Evolutionary conservation across 2,888 invertebrate genomes (phyloP).

Genomic region (Spisula subtruncata): DNA sequence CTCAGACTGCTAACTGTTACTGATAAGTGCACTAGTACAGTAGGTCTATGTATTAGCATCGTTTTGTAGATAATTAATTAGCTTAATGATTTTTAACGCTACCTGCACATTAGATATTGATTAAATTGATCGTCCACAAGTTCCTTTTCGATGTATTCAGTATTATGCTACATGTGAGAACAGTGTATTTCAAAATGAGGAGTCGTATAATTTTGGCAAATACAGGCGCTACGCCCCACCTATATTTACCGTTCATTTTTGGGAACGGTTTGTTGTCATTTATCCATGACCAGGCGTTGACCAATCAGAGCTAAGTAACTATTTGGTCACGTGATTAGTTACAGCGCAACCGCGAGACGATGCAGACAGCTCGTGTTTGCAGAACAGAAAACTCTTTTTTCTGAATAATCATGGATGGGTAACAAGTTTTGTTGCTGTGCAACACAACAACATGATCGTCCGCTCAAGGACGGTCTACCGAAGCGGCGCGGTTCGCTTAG

Average conservation of each 20-base stretch:
- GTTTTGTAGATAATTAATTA: too few relatives aligned
- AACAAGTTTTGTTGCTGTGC: background rate
- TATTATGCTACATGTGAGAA: too few relatives aligned
- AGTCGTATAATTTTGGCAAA: too few relatives aligned
- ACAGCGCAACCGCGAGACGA: background rate
- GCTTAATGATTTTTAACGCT: too few relatives aligned
- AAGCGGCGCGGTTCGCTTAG: background rate
- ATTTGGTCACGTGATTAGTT: background rate
- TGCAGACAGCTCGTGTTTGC: background rate
- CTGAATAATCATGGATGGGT: background rate
- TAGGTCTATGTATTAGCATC: too few relatives aligned
- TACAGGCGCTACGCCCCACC: too few relatives aligned
- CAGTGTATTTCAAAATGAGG: too few relatives aligned
- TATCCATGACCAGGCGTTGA: background rate
- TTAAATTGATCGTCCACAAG: too few relatives aligned
- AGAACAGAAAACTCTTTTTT: background rate
- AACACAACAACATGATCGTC: background rate
- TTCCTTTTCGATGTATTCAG: too few relatives aligned
- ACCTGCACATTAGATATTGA: too few relatives aligned
- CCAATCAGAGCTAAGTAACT: background rate
- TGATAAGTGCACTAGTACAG: too few relatives aligned
- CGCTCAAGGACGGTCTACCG: background rate
- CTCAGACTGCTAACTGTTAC: too few relatives aligned
- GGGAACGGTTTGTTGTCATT: background rate
- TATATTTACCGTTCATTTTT: background rate